Conservation (phyloP, 2,888 invertebrate genomes). For the Eilema depressum region DNA sequence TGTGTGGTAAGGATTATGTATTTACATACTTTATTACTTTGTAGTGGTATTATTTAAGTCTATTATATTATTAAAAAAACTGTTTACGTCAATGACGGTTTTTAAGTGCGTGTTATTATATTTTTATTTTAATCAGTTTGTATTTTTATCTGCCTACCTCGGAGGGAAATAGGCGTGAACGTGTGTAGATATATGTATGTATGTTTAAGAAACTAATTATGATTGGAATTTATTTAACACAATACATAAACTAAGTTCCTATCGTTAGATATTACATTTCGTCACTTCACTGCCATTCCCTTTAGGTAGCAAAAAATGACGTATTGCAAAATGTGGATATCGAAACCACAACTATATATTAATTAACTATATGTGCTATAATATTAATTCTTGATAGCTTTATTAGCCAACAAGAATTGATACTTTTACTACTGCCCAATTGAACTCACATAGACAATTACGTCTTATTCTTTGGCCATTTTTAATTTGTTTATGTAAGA, state of each 20-base stretch:
- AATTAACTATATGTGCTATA: constrained; percentile 1
- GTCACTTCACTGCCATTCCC: neutral
- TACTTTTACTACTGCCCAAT: neutral
- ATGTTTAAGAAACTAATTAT: neutral
- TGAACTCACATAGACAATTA: neutral
- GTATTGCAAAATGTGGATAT: neutral
- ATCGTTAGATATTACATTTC: neutral
- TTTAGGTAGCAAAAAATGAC: neutral
- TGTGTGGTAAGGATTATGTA: too few relatives aligned
- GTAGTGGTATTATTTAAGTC: too few relatives aligned
- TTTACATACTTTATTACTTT: too few relatives aligned
- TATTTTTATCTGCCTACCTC: too few relatives aligned
- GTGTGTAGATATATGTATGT: too few relatives aligned
- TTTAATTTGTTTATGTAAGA: constrained; percentile 11
- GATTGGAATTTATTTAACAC: neutral
- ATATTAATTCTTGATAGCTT: neutral
- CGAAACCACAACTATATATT: neutral
- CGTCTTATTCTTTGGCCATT: constrained; percentile 4
- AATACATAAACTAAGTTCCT: neutral
- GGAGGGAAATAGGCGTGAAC: too few relatives aligned
- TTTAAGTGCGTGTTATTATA: neutral
- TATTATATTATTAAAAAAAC: too few relatives aligned
- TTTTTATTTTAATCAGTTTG: neutral
- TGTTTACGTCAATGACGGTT: neutral
- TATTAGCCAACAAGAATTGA: neutral